Evolutionary conservation across 2,113 vertebrate species (phyloP).

Genomic region (Mystacornis crossleyi): DNA sequence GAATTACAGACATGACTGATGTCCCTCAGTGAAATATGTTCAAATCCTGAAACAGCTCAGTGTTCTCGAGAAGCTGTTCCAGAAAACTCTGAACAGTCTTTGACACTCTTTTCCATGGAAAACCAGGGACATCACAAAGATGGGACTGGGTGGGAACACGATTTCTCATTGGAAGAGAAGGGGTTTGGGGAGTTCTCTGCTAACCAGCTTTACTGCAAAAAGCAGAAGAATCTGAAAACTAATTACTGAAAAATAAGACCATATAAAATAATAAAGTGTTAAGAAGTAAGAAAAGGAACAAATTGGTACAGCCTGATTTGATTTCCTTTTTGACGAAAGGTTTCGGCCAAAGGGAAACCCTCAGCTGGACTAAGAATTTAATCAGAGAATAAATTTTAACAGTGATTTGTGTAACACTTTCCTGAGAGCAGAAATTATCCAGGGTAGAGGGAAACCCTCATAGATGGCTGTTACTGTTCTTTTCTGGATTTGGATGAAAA

Average conservation of each 20-base stretch:
- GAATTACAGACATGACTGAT: neutral
- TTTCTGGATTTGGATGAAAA: neutral
- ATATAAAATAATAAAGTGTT: neutral
- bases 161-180: neutral
- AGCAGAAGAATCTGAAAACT: neutral
- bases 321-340: neutral
- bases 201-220: neutral
- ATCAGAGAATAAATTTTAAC: neutral
- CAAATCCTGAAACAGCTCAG: neutral
- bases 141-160: rapidly evolving
- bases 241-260: neutral
- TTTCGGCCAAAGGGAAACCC: neutral
- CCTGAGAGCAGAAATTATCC: neutral
- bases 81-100: neutral
- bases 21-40: neutral
- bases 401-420: rapidly evolving
- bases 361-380: neutral
- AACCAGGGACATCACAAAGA: neutral
- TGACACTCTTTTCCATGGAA: neutral
- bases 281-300: neutral
- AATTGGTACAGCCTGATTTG: neutral
- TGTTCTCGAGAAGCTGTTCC: neutral
- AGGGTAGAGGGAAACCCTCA: neutral
- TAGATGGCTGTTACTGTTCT: neutral
- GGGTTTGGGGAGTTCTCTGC: rapidly evolving